Evolutionary conservation across 2,797 vertebrate species (phyloP).

Genomic region (Remorina albescens): DNA sequence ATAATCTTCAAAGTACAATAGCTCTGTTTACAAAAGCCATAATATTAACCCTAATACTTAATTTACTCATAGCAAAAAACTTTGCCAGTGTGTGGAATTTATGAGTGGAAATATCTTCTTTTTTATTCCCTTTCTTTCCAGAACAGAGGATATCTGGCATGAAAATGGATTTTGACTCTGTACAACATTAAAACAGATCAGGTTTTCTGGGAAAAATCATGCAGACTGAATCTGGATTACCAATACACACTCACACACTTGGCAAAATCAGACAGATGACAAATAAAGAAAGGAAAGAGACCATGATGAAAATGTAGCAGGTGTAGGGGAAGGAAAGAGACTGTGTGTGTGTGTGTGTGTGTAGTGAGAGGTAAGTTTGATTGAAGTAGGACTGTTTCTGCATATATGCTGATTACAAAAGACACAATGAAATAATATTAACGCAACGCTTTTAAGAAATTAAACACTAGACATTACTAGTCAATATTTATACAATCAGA

Average conservation of each 20-base stretch:
- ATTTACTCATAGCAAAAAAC: background rate
- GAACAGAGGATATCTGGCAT: background rate
- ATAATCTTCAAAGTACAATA: background rate
- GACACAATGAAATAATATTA: background rate
- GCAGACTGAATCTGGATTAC: conserved; percentile 2
- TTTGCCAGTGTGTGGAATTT: background rate
- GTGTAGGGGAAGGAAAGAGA: conserved; percentile 2
- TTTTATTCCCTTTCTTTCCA: too few species aligned
- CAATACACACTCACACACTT: background rate
- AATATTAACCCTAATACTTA: background rate
- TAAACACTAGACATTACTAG: background rate
- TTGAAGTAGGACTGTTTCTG: background rate
- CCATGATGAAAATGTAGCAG: conserved; percentile 44
- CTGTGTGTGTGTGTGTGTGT: conserved; percentile 15
- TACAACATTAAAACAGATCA: background rate
- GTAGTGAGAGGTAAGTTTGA: background rate
- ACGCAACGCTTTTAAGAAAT: background rate
- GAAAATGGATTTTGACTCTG: background rate
- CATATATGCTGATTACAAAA: background rate
- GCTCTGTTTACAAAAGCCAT: background rate
- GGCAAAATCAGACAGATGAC: conserved; percentile 23
- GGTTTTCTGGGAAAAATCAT: background rate
- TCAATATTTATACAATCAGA: background rate
- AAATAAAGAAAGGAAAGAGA: conserved; percentile 26
- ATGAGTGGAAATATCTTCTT: background rate